phyloP scores from a whole-genome alignment of 2,888 invertebrate species.

The Myathropa florea region DNA sequence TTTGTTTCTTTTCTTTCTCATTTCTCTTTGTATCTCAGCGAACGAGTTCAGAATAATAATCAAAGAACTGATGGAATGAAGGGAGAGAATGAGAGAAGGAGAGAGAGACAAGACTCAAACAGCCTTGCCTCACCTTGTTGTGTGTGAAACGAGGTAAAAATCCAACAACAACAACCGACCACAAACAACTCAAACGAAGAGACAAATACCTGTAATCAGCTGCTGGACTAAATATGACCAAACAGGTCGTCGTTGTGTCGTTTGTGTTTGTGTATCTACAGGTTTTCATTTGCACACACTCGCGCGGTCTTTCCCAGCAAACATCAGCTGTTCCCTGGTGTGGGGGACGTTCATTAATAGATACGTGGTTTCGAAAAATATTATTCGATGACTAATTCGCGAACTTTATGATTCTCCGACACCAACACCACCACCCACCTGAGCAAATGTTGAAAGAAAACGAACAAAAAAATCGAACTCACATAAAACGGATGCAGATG shows the following conservation, averaged over 20 bases:
- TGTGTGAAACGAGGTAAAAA: conserved; percentile 45
- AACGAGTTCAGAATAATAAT: conserved; percentile 67
- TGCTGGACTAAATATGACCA: conserved; percentile 68
- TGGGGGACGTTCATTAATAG: conserved; percentile 14
- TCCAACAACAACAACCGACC: conserved; percentile 22
- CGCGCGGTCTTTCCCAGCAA: conserved; percentile 11
- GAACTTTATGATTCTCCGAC: neutral
- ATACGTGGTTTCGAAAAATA: neutral
- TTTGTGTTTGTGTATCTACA: conserved; percentile 39
- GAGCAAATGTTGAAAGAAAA: conserved; percentile 31
- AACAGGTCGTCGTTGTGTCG: conserved; percentile 59
- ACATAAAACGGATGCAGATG: neutral
- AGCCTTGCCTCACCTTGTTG: conserved; percentile 69
- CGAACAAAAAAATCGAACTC: neutral
- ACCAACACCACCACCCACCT: conserved; percentile 41
- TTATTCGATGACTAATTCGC: neutral
- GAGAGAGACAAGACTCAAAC: conserved; percentile 35
- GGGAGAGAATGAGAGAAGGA: conserved; percentile 8
- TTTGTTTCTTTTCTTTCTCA: conserved; percentile 4
- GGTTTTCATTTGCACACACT: conserved; percentile 26
- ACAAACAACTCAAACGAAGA: neutral
- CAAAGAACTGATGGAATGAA: conserved; percentile 40
- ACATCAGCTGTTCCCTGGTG: conserved; percentile 58
- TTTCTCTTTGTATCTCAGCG: conserved; percentile 33
- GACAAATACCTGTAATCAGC: conserved; percentile 70